Evolutionary conservation across 2,113 vertebrate species (phyloP).

Genomic region (Brachyistius frenatus): DNA sequence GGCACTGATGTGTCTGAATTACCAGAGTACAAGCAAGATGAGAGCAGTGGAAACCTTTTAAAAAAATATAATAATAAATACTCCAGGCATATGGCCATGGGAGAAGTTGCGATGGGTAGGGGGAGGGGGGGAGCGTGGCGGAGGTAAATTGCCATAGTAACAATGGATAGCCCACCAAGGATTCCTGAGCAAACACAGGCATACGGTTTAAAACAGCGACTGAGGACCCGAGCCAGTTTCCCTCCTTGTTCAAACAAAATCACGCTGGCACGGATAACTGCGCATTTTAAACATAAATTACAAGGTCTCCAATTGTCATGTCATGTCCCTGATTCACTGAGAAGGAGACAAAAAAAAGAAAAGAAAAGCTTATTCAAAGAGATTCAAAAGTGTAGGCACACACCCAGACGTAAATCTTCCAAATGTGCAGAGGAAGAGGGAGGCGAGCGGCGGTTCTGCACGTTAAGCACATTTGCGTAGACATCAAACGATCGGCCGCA

Average conservation of each 20-base stretch:
- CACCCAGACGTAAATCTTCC: conserved; percentile 71
- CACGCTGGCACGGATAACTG: conserved; percentile 60
- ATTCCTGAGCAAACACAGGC: conserved; percentile 68
- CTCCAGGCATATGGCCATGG: conserved; percentile 60
- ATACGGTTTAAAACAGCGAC: conserved; percentile 50
- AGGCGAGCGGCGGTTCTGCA: conserved; percentile 50
- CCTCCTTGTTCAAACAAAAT: conserved; percentile 65
- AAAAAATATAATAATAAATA: conserved; percentile 25
- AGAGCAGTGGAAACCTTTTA: conserved; percentile 35
- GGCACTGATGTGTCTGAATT: conserved; percentile 59
- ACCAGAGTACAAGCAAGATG: conserved; percentile 60
- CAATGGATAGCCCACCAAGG: conserved; percentile 67
- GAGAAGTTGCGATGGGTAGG: conserved; percentile 49
- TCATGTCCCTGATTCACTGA: conserved; percentile 73
- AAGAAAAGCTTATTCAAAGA: conserved; percentile 74
- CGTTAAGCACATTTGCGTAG: conserved; percentile 70
- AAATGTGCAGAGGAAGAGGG: conserved; percentile 38
- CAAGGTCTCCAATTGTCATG: conserved; percentile 75
- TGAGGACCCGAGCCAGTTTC: conserved; percentile 41
- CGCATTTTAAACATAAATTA: conserved; percentile 77
- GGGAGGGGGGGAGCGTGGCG: background rate
- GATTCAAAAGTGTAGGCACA: conserved; percentile 59
- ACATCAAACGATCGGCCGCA: conserved; percentile 67
- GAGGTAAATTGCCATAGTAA: conserved; percentile 79
- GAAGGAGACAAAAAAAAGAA: conserved; percentile 29